Percentiles rank a stretch among this genome's conserved stretches.
phyloP scores from a whole-genome alignment of 2,113 vertebrate species.

The Microcebus ravelobensis region DNA sequence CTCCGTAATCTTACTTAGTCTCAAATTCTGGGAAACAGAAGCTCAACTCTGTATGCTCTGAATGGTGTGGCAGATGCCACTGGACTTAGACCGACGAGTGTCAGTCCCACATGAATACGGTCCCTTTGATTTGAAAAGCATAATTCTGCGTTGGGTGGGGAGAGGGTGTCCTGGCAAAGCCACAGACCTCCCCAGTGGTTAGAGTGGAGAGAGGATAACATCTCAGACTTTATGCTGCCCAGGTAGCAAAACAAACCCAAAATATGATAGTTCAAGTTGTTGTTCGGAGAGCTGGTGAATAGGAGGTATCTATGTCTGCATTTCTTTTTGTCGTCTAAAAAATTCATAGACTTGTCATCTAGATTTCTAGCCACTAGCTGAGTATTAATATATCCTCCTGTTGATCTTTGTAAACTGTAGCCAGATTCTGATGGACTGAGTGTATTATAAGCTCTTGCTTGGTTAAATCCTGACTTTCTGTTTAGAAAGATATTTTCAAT shows the following conservation, averaged over 20 bases:
- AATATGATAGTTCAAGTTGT: rapidly evolving
- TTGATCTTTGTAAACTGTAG: neutral
- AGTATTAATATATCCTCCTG: neutral
- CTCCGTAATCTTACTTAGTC: too few species aligned
- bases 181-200: neutral
- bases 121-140: neutral
- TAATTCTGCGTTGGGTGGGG: neutral
- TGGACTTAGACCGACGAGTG: neutral
- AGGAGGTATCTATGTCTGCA: neutral
- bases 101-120: rapidly evolving
- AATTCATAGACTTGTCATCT: neutral
- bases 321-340: neutral
- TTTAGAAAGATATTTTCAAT: neutral
- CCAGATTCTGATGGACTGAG: rapidly evolving
- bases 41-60: rapidly evolving
- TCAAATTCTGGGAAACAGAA: neutral
- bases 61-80: neutral
- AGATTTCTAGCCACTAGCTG: neutral
- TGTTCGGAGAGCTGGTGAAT: neutral
- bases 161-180: neutral
- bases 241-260: neutral
- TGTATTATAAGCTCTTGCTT: neutral
- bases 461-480: neutral
- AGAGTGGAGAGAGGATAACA: neutral
- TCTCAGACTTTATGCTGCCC: neutral